Evolutionary conservation across 2,113 vertebrate genomes (phyloP), one percentile per base, ranked within the genome.

Genomic region (Mustela nigripes): DNA sequence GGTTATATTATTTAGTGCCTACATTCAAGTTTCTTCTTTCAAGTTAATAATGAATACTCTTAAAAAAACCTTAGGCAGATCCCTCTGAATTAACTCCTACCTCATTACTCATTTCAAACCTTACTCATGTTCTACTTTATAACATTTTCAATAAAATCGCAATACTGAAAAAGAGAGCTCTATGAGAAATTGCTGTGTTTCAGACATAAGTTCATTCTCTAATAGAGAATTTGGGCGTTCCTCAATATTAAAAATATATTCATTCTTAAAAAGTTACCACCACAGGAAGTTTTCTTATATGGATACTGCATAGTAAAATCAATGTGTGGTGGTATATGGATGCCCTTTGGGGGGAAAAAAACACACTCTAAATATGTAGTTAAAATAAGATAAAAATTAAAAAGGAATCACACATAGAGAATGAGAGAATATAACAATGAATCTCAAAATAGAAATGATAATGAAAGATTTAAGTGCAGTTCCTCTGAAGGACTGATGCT

Each of bases 211-310:
- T 65, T 81, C 71, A 86, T 96, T 69, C 79, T 79, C 45, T 82
- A 56, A 56, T 65, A 53, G 36, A 56, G 12, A 62, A 48, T 88
- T 42, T 56, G 56, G 21, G 16, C 62, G 4, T 48, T 81, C 88
- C n/a, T 85, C 28, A 48, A 63, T 62, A 86, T 92, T 79, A 96
- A 94, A 96, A 73, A 62, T 56, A 85, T 22, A 87, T 76, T 78
- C 10, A 88, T 63, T 85, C 21, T 69, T 81, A 56, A 95, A 87
- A 86, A 31, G 19, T 33, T 93, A 91, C 6, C 28, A 93, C 56
- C 21, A 93, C 97, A 74, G 79, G 63, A 10, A 45, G 82, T 95
- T 95, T 93, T 97, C 67, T 90, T 45, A 63, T 45, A 21, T 60
- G 36, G 5, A 67, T 60, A 60, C 36, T 73, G 33, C 60, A 89